phyloP scores from a whole-genome alignment of 2,113 vertebrate species.

The Rynchops niger region DNA sequence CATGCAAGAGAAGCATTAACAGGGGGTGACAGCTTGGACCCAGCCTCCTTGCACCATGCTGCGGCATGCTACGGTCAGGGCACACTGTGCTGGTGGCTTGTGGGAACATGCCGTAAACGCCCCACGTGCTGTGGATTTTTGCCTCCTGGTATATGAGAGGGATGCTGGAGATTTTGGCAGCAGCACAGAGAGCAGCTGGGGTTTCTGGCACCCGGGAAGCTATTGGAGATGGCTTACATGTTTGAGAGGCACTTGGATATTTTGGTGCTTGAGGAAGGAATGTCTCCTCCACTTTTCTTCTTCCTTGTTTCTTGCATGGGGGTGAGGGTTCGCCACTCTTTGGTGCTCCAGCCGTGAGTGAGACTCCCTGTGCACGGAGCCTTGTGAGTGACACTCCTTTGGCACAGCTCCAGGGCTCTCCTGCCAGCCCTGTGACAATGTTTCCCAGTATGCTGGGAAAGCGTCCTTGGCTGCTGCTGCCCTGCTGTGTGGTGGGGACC shows the following conservation, averaged over 20 bases:
- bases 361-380: not conserved
- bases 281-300: not conserved
- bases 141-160: not conserved
- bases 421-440: not conserved
- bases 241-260: not conserved
- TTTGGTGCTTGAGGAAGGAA: not conserved
- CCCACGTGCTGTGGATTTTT: rapidly evolving
- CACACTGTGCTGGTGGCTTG: rapidly evolving
- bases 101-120: rapidly evolving
- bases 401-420: not conserved
- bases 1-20: not conserved
- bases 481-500: not conserved
- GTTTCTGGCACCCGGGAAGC: not conserved
- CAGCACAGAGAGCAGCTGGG: not conserved
- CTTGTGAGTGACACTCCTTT: not conserved
- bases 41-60: not conserved
- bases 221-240: not conserved
- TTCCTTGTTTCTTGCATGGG: not conserved
- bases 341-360: not conserved
- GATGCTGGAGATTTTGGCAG: not conserved
- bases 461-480: not conserved
- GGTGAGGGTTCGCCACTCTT: not conserved
- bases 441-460: not conserved
- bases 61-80: rapidly evolving
- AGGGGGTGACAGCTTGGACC: not conserved